Evolutionary conservation across 2,113 vertebrate genomes (phyloP).

Genomic region (Toxostoma redivivum): DNA sequence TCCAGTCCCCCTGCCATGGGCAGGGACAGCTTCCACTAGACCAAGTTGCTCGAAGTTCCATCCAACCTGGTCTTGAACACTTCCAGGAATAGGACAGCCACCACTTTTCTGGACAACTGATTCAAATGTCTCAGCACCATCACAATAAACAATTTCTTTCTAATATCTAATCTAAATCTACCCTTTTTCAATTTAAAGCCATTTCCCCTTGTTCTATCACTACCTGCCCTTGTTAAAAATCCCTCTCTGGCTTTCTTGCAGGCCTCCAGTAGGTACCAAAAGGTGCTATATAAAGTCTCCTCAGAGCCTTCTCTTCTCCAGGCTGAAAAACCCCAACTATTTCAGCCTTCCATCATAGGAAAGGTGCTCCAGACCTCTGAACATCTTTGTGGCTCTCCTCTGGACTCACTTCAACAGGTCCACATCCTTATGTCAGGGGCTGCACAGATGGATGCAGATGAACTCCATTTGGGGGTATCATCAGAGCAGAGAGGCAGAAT

Average conservation of each 20-base stretch:
- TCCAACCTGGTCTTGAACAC: background rate
- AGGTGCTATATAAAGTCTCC: background rate
- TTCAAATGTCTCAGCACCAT: background rate
- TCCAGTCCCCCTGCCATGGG: background rate
- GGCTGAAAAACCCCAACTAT: background rate
- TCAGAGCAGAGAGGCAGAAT: background rate
- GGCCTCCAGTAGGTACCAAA: background rate
- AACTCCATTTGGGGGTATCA: background rate
- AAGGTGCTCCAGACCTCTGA: background rate
- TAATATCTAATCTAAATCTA: background rate
- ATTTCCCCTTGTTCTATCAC: background rate
- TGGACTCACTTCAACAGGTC: background rate
- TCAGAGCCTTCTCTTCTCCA: background rate
- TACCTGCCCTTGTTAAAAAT: background rate
- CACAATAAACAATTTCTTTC: background rate
- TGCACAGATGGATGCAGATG: background rate
- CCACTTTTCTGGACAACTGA: background rate
- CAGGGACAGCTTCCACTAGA: background rate
- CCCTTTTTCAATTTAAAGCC: background rate
- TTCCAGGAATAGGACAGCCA: background rate
- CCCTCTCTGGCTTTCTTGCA: background rate
- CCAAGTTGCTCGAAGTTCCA: background rate
- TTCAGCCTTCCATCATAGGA: background rate
- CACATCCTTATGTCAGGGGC: accelerated
- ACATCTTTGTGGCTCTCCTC: background rate